These are phyloP conservation scores for Hirtodrosophila confusa DNA, from an alignment of 2,888 invertebrate genomes.

Conservation along the genomic window DNA sequence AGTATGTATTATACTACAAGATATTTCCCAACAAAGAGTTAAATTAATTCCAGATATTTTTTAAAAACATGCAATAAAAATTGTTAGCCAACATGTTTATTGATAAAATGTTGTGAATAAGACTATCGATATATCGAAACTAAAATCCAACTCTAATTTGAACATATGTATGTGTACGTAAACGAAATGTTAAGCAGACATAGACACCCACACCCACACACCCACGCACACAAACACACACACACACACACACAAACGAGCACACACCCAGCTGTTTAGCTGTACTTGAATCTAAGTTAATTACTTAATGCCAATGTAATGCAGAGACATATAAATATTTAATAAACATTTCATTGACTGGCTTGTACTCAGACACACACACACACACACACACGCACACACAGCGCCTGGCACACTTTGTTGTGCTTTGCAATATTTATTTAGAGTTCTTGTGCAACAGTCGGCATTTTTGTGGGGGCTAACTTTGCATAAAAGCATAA, in stretches of 20 bases:
- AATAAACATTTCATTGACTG: slow-evolving; percentile 74
- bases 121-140: no score
- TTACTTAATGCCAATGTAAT: slow-evolving; percentile 76
- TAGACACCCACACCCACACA: not conserved
- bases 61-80: no score
- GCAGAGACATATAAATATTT: slow-evolving; percentile 67
- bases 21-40: no score
- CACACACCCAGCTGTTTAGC: slow-evolving; percentile 17
- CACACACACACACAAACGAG: slow-evolving; percentile 10
- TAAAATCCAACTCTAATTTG: no score
- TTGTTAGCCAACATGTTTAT: no score
- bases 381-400: slow-evolving; percentile 4
- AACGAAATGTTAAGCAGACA: slow-evolving; percentile 16
- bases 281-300: slow-evolving; percentile 61
- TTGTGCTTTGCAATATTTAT: slow-evolving; percentile 61
- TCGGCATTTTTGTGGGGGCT: slow-evolving; percentile 6
- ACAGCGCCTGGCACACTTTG: slow-evolving; percentile 45
- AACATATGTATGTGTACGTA: not conserved
- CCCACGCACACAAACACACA: slow-evolving; percentile 13
- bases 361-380: slow-evolving; percentile 24
- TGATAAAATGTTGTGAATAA: no score
- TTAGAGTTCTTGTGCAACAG: slow-evolving; percentile 43
- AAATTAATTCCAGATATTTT: no score
- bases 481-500: slow-evolving; percentile 65
- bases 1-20: no score